These are phyloP conservation scores for Myanophis thanlyinensis DNA, from an alignment of 2,113 vertebrate species.

Conservation along the genomic window DNA sequence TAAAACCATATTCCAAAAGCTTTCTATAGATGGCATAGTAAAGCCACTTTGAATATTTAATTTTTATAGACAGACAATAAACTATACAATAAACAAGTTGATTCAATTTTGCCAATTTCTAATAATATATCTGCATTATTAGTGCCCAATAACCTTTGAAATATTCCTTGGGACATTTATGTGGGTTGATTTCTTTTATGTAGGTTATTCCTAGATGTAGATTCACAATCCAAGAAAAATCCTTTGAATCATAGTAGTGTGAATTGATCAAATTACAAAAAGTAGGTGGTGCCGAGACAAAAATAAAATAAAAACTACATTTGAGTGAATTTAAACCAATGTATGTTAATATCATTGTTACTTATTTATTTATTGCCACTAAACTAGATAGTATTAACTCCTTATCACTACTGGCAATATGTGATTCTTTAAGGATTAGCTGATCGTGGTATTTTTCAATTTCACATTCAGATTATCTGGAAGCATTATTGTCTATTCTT, in stretches of 20 bases:
- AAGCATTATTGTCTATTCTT: rapidly evolving
- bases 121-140: background rate
- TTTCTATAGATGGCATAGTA: background rate
- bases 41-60: background rate
- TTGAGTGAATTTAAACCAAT: background rate
- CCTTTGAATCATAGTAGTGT: background rate
- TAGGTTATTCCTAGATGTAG: background rate
- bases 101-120: background rate
- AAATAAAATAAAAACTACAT: background rate
- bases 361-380: background rate
- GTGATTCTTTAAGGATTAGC: slow-evolving; percentile 9
- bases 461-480: background rate
- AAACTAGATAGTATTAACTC: background rate
- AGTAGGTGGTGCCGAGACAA: background rate
- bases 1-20: background rate
- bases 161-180: background rate
- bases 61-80: background rate
- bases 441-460: slow-evolving; percentile 18
- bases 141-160: background rate
- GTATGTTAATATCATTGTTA: background rate
- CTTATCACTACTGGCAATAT: background rate
- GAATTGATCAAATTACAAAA: background rate
- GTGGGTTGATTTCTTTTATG: background rate
- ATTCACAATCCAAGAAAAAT: background rate
- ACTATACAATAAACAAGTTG: background rate